Evolutionary conservation across 1,140 invertebrate genomes (phyloP).

Genomic region (Listronotus bonariensis): DNA sequence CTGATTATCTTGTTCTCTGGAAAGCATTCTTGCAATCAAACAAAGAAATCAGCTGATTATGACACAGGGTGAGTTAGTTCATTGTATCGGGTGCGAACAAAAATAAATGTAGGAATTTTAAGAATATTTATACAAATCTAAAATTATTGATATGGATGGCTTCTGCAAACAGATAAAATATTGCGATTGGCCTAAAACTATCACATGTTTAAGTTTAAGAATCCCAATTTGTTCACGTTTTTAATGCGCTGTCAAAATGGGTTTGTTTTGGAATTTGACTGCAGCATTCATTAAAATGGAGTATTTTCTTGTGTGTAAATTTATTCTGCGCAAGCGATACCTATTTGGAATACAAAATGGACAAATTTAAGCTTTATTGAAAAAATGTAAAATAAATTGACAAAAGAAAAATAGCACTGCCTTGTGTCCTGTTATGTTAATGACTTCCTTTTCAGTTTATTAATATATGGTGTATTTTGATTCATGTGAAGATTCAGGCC

Average conservation of each 20-base stretch:
- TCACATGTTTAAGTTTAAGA: too few relatives aligned
- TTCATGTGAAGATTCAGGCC: too few relatives aligned
- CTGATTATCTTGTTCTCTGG: slow-evolving; percentile 54
- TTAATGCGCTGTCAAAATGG: slow-evolving; percentile 7
- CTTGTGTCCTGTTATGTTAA: not conserved
- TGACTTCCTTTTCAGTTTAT: not conserved
- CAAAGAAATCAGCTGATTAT: slow-evolving; percentile 80
- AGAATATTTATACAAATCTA: too few relatives aligned
- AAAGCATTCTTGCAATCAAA: slow-evolving; percentile 60
- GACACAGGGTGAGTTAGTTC: slow-evolving; percentile 43
- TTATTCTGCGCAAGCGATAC: slow-evolving; percentile 10
- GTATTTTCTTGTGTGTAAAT: slow-evolving; percentile 3
- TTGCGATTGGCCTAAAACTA: too few relatives aligned
- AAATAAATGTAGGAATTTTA: slow-evolving; percentile 13
- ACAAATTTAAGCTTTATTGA: not conserved
- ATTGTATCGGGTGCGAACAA: slow-evolving; percentile 32
- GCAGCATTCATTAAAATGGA: not conserved
- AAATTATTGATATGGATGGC: too few relatives aligned
- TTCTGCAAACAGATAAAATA: too few relatives aligned
- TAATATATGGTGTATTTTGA: too few relatives aligned
- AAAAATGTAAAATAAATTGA: not conserved
- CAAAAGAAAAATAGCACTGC: not conserved
- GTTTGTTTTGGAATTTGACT: slow-evolving; percentile 7
- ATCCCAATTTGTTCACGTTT: too few relatives aligned
- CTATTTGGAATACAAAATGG: slow-evolving; percentile 6